These are phyloP conservation scores for Temnothorax curvispinosus DNA, from an alignment of 1,140 invertebrate genomes.

Conservation along the genomic window DNA sequence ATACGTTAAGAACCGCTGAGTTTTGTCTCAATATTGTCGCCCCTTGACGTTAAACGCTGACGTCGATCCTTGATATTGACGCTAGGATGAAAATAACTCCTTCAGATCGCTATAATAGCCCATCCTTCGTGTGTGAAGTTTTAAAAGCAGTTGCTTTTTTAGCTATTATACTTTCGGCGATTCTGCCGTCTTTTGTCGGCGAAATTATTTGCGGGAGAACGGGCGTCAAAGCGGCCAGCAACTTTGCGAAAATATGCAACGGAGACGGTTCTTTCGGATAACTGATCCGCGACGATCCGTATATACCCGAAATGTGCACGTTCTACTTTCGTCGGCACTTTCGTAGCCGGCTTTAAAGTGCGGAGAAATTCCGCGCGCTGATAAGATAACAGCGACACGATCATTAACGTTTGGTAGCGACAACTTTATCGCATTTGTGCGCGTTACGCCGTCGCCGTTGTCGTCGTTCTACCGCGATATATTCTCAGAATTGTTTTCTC, in stretches of 20 bases:
- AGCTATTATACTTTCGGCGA: not conserved
- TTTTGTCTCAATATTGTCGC: not conserved
- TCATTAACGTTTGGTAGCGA: conserved; percentile 14
- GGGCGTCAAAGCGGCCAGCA: not conserved
- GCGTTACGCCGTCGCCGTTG: not conserved
- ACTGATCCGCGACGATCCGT: conserved; percentile 1
- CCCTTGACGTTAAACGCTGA: conserved; percentile 9
- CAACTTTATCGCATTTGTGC: conserved; percentile 18
- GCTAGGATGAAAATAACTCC: conserved; percentile 22
- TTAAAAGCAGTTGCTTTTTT: too few relatives aligned
- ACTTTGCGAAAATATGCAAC: conserved; percentile 7
- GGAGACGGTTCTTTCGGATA: not conserved
- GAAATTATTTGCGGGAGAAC: conserved; percentile 9
- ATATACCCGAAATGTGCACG: not conserved
- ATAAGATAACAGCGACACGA: conserved; percentile 47
- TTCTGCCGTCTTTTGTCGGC: not conserved
- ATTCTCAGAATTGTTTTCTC: conserved; percentile 36
- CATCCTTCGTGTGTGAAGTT: not conserved
- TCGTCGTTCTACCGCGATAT: not conserved
- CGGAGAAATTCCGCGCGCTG: not conserved
- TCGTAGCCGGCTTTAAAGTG: not conserved
- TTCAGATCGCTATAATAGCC: not conserved
- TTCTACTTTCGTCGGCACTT: conserved; percentile 10
- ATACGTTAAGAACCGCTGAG: not conserved
- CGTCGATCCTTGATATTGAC: conserved; percentile 32